Base-by-base conservation (phyloP, 2,888 invertebrate genomes). In the Ectropis crepuscularia region DNA sequence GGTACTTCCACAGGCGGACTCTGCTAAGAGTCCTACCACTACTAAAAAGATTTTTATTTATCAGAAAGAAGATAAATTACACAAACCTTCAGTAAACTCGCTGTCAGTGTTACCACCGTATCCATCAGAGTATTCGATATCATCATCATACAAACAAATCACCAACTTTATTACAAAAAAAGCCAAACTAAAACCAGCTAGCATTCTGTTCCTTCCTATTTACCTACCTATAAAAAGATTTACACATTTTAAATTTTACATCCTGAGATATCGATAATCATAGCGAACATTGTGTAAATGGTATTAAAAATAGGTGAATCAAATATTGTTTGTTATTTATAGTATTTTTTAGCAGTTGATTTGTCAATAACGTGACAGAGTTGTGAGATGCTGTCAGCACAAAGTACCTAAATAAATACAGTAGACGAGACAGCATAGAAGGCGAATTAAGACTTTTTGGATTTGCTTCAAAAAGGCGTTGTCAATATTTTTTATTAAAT, bases 61-160 rank as follows among this genome's bases (percentile, higher is more conserved):
- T 8, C 6, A 6, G 2, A 6, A 39, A 5, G 45, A 10, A n/a
- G 12, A 4, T 12, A n/a, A 11, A 2, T n/a, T 37, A 6, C 10
- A 28, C 45, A 11, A 2, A 53, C 61, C 54, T 61, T 61, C 45
- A 45, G 6, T 0, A 8, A 45, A 54, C 45, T 28, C 39, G 11
- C 45, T 41, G 11, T 61, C 50, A 36, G 10, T 5, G 45, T 47
- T 12, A 42, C 10, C 39, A 41, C n/a, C 6, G n/a, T 57, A 39
- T n/a, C 46, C 55, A 36, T 57, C 55, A 41, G 36, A 1, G n/a
- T 61, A 51, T 12, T 57, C 61, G 39, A 57, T 45, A 28, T 51
- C 42, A 12, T 46, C 55, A n/a, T 57, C 46, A 5, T 12, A 4
- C n/a, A 41, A 55, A 36, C 61, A 42, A 9, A 6, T 6, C 10